Conservation (phyloP, 2,113 vertebrate genomes). For the Oxyruncus cristatus region DNA sequence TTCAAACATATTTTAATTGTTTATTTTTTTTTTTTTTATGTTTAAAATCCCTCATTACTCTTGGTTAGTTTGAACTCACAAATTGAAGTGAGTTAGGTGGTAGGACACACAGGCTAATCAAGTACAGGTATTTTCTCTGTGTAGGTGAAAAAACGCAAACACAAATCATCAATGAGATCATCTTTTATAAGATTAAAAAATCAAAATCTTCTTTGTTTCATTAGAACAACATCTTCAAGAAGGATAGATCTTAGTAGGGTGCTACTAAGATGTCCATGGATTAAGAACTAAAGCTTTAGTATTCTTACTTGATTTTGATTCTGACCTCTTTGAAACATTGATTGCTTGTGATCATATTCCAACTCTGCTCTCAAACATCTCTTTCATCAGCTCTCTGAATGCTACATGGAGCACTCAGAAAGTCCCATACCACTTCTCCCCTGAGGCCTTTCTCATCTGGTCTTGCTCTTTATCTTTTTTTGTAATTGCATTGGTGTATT, state of each 20-base stretch:
- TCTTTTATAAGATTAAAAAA: neutral
- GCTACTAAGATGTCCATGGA: neutral
- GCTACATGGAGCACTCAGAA: neutral
- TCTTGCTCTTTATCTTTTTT: neutral
- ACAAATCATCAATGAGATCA: neutral
- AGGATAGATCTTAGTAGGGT: neutral
- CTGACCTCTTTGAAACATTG: neutral
- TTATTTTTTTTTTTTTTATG: neutral
- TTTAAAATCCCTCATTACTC: neutral
- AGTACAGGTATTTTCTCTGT: neutral
- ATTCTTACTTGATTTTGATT: neutral
- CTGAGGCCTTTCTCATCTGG: neutral
- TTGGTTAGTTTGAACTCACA: neutral
- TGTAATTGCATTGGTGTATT: neutral
- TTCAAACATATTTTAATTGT: neutral
- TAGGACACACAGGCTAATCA: neutral
- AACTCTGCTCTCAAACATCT: neutral
- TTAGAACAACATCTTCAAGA: neutral
- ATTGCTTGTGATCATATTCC: neutral
- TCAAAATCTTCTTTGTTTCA: neutral
- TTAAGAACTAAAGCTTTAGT: neutral
- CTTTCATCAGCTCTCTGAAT: neutral
- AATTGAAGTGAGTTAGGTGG: too few relatives aligned
- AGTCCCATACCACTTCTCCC: neutral
- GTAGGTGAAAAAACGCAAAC: neutral